A percentile compares a stretch with the other conserved stretches of the same genome.
These are phyloP conservation scores for Apodemus agrarius DNA, from an alignment of 2,797 vertebrate genomes.

Conservation along the genomic window DNA sequence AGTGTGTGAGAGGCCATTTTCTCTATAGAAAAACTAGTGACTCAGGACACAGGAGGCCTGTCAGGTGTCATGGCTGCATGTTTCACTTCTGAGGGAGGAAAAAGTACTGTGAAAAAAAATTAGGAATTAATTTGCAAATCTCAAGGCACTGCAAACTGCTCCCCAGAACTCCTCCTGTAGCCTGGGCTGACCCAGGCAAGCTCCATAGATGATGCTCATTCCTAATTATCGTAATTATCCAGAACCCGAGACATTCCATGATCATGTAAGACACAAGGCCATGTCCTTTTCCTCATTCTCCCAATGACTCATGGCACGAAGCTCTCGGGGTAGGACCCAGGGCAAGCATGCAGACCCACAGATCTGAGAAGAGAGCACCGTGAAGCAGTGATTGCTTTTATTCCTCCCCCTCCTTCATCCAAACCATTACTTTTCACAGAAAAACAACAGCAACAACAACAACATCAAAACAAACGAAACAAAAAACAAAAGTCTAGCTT, in stretches of 20 bases:
- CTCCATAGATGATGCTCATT: constrained; percentile 67
- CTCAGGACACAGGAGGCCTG: neutral
- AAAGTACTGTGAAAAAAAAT: constrained; percentile 26
- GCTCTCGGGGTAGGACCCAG: constrained; percentile 11
- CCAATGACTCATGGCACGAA: constrained; percentile 63
- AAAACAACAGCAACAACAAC: neutral
- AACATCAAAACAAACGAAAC: neutral
- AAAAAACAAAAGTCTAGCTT: neutral
- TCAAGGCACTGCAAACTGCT: neutral
- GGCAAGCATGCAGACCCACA: neutral
- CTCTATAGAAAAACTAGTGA: neutral
- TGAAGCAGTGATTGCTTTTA: neutral
- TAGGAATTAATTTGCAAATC: constrained; percentile 52
- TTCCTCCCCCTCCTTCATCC: neutral
- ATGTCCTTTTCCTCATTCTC: constrained; percentile 53
- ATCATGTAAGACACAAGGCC: constrained; percentile 27
- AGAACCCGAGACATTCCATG: constrained; percentile 58
- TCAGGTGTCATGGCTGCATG: neutral
- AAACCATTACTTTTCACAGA: neutral
- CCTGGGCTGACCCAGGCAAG: constrained; percentile 55
- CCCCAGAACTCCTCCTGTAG: neutral
- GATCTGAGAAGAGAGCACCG: constrained; percentile 4
- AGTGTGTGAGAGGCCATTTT: neutral
- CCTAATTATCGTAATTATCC: constrained; percentile 57
- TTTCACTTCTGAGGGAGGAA: neutral